Conservation (phyloP, 2,113 vertebrate species). For the Malurus elegans region DNA sequence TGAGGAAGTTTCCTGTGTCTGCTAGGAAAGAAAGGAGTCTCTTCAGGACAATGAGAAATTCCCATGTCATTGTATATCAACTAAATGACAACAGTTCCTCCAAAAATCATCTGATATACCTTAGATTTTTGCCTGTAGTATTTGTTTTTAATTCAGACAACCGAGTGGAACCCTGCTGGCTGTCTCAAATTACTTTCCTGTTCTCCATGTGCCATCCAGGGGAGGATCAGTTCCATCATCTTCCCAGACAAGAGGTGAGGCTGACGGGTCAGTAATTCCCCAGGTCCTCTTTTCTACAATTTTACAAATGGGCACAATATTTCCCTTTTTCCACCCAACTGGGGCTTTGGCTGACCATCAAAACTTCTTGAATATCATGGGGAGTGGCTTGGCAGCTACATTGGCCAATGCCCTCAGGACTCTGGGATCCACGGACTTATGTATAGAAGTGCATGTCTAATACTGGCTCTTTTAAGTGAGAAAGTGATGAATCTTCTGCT, state of each 20-base stretch:
- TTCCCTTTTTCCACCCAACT: neutral
- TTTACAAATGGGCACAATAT: neutral
- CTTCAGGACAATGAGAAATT: neutral
- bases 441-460: neutral
- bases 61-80: fast-evolving
- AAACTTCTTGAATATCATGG: neutral
- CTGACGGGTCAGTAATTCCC: neutral
- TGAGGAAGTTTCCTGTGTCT: neutral
- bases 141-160: neutral
- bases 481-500: neutral
- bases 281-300: neutral
- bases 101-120: neutral
- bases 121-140: neutral
- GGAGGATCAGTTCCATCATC: neutral
- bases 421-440: neutral
- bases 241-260: neutral
- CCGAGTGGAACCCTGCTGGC: fast-evolving
- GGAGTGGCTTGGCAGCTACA: neutral
- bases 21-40: neutral
- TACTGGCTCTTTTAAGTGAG: neutral
- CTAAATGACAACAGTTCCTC: neutral
- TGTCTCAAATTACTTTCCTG: neutral
- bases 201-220: neutral
- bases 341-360: neutral
- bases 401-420: neutral